These are phyloP conservation scores for Geotrypetes seraphini DNA, from an alignment of 2,797 vertebrate genomes.

Conservation along the genomic window DNA sequence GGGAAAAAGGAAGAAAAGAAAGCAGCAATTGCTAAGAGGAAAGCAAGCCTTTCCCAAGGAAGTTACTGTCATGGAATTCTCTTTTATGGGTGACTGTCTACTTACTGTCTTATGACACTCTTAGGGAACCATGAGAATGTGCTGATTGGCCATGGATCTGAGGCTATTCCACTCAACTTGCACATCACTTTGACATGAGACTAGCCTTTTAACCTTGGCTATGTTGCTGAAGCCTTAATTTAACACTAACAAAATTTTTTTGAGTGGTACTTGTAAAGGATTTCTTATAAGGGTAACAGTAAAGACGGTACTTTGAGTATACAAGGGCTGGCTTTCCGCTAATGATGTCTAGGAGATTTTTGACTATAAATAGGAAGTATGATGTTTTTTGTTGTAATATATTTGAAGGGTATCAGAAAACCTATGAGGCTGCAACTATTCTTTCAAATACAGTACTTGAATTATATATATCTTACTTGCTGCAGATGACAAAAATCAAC, in stretches of 20 bases:
- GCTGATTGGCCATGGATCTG: too few relatives aligned
- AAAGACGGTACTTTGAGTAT: conserved; percentile 65
- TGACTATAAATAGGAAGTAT: conserved; percentile 40
- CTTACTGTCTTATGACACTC: conserved; percentile 2
- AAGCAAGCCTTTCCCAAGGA: conserved; percentile 9
- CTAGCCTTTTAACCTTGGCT: conserved; percentile 45
- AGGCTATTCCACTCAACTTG: conserved; percentile 32
- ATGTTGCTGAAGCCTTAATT: conserved; percentile 70
- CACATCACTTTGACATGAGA: conserved; percentile 51
- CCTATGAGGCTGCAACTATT: conserved; percentile 15
- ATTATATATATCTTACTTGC: conserved; percentile 10
- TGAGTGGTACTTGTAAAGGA: conserved; percentile 51
- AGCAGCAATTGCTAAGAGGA: conserved; percentile 16
- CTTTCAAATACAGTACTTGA: conserved; percentile 13
- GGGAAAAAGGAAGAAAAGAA: conserved; percentile 5
- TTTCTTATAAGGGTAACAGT: conserved; percentile 46
- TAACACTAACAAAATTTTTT: conserved; percentile 41
- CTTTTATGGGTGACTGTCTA: conserved; percentile 5
- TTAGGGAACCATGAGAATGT: too few relatives aligned
- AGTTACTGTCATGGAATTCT: conserved; percentile 2
- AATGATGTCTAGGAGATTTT: conserved; percentile 27
- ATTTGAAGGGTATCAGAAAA: conserved; percentile 57
- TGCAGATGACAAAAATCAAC: conserved; percentile 17
- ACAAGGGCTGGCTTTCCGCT: conserved; percentile 58
- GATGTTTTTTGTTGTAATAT: conserved; percentile 34